Conservation (phyloP, 2,113 vertebrate genomes). For the Cyanocitta stelleri region DNA sequence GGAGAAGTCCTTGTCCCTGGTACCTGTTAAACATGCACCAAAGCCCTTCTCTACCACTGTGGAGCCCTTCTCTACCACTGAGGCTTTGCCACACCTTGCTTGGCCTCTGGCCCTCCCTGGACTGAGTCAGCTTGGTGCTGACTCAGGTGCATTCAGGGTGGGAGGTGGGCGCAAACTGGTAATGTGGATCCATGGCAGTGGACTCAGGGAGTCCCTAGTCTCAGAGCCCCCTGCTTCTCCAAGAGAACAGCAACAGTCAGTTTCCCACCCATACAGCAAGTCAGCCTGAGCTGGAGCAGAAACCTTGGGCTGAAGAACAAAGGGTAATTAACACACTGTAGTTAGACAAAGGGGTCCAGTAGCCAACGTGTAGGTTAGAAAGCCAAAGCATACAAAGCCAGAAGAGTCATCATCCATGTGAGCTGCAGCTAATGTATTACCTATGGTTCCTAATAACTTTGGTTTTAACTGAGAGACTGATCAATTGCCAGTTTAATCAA, state of each 20-base stretch:
- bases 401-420: background rate
- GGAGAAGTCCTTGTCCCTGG: fast-evolving
- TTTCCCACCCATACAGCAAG: background rate
- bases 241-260: background rate
- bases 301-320: background rate
- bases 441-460: background rate
- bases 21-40: background rate
- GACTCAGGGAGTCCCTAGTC: too few species aligned
- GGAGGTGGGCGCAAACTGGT: background rate
- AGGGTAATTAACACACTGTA: background rate
- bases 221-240: background rate
- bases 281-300: background rate
- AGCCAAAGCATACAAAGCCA: background rate
- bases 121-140: background rate
- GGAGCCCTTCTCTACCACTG: background rate
- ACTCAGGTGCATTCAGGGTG: background rate
- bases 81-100: background rate
- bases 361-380: background rate
- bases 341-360: background rate
- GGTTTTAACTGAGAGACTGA: background rate
- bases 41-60: background rate
- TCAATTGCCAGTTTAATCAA: background rate
- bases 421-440: background rate
- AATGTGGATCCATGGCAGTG: fast-evolving
- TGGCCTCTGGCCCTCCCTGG: background rate